Evolutionary conservation across 2,888 invertebrate species (phyloP).

Genomic region (Lasioglossum pauxillum): DNA sequence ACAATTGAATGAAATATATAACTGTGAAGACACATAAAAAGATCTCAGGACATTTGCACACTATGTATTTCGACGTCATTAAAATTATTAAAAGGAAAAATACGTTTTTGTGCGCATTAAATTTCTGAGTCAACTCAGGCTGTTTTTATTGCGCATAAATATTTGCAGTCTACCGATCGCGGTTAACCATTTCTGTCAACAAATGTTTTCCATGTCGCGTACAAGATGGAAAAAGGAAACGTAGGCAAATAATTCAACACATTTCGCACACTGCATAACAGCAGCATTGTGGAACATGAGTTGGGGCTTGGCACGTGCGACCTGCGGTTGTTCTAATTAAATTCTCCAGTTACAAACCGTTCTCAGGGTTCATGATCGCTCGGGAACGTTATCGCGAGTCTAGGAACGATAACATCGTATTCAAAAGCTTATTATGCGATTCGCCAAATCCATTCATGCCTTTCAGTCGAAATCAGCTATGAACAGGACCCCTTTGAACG

Average conservation of each 20-base stretch:
- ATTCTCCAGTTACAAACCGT: conserved; percentile 60
- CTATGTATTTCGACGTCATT: too few species aligned
- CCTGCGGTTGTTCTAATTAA: conserved; percentile 54
- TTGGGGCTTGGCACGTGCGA: conserved; percentile 46
- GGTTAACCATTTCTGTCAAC: too few species aligned
- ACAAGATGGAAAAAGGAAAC: background rate
- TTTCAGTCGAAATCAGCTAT: conserved; percentile 40
- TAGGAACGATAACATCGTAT: conserved; percentile 7
- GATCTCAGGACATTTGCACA: too few species aligned
- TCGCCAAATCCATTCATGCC: conserved; percentile 39
- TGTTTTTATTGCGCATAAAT: too few species aligned
- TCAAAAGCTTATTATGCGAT: conserved; percentile 8
- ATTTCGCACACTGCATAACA: conserved; percentile 23
- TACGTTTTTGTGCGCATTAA: too few species aligned
- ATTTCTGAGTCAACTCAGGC: too few species aligned
- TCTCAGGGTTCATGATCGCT: conserved; percentile 52
- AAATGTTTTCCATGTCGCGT: too few species aligned
- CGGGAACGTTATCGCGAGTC: conserved; percentile 43
- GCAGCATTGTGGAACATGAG: conserved; percentile 7
- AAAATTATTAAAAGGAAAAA: too few species aligned
- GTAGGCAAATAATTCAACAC: conserved; percentile 14
- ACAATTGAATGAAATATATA: too few species aligned
- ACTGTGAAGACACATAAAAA: too few species aligned
- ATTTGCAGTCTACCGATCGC: too few species aligned
- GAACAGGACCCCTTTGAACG: conserved; percentile 31